phyloP scores from a whole-genome alignment of 2,888 invertebrate genomes.

The Hydraecia micacea region DNA sequence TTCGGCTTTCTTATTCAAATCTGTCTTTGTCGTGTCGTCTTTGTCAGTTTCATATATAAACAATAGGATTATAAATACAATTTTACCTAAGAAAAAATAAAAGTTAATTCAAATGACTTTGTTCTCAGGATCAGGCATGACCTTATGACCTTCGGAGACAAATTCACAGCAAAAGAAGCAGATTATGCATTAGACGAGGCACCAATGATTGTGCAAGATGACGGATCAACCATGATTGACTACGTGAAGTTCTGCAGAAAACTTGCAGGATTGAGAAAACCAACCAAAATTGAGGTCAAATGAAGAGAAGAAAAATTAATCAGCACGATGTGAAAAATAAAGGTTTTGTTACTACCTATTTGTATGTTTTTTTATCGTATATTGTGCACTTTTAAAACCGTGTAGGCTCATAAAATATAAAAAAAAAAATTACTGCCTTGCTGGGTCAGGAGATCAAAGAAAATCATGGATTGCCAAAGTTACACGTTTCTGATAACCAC shows the following conservation, averaged over 20 bases:
- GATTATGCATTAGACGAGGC: slow-evolving; percentile 91
- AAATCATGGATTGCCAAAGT: background rate
- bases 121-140: slow-evolving; percentile 91
- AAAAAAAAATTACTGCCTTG: too few species aligned
- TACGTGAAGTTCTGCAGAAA: slow-evolving; percentile 91
- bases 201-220: slow-evolving; percentile 88
- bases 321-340: slow-evolving; percentile 42
- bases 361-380: background rate
- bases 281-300: slow-evolving; percentile 72
- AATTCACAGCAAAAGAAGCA: slow-evolving; percentile 91
- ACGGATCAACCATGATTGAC: slow-evolving; percentile 90
- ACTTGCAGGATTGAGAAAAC: slow-evolving; percentile 90
- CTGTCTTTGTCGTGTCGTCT: slow-evolving; percentile 35
- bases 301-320: background rate
- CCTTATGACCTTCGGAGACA: slow-evolving; percentile 92
- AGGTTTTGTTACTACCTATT: slow-evolving; percentile 22
- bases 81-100: background rate
- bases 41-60: slow-evolving; percentile 12
- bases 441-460: background rate
- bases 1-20: slow-evolving; percentile 52
- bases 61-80: slow-evolving; percentile 4
- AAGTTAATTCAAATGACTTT: background rate
- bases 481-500: background rate
- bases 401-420: background rate
- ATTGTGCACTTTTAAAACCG: background rate